Conservation (phyloP, 2,797 vertebrate species). For the Dendrocincla tyrannina region DNA sequence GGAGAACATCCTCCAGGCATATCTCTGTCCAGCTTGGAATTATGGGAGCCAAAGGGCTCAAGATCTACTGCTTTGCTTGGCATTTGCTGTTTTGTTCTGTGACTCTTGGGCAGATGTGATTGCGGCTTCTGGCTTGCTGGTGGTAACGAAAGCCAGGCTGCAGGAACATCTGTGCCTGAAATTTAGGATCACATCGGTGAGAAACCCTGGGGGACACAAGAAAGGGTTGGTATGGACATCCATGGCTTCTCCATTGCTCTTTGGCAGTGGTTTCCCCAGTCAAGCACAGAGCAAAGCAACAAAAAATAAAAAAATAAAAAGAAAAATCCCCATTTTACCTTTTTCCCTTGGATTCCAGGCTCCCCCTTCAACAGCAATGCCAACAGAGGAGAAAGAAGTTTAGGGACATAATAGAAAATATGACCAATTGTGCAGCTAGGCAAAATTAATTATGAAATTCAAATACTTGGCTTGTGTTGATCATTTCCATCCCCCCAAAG, state of each 20-base stretch:
- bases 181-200: accelerated
- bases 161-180: background rate
- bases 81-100: background rate
- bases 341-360: conserved; percentile 66
- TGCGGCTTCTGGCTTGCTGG: background rate
- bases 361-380: conserved; percentile 56
- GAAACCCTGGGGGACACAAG: background rate
- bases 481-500: background rate
- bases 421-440: background rate
- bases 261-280: background rate
- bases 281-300: background rate
- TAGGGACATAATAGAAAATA: background rate
- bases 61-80: background rate
- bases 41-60: background rate
- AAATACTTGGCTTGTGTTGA: background rate
- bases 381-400: background rate
- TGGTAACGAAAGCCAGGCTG: conserved; percentile 12
- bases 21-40: background rate
- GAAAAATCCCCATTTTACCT: conserved; percentile 41
- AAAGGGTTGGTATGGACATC: background rate
- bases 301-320: too few species aligned
- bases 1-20: background rate
- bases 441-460: background rate
- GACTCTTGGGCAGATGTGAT: background rate
- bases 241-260: accelerated